Base-by-base conservation (phyloP, 2,113 vertebrate genomes). In the Ophiodon elongatus region DNA sequence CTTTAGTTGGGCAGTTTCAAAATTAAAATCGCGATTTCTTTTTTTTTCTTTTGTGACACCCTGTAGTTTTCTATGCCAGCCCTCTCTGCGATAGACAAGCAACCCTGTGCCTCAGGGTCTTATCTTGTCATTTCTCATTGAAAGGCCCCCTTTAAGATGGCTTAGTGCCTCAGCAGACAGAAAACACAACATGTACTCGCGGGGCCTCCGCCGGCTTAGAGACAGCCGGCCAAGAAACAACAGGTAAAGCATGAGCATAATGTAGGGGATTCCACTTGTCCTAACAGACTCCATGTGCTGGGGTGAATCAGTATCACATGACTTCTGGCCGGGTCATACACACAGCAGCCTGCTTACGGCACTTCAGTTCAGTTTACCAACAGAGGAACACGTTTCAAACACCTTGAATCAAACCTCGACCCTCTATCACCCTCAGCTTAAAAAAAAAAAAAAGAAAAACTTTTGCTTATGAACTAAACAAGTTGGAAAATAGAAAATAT, bases 121-220 rank as follows among this genome's bases (percentile, higher is more conserved):
- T 94, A 94, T 92, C 93, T 89, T 92, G 93, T 95, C 93, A 94
- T 91, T 82, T 93, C 90, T 91, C 86, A 93, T 94, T 93, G 89
- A 78, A 77, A 79, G 65, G 59, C 45, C 64, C 81, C 73, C 63
- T 69, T 29, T 67, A 88, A 80, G 69, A 84, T 82, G 92, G 91
- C 91, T 92, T 91, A 92, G 72, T 8, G 62, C 78, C 68, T 79
- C 66, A 29, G 57, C 57, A 71, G 65, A 88, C 72, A 88, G 80
- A 86, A 91, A 94, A 87, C 82, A 92, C 73, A 91, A 88, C 79
- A 31, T 15, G 31, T 72, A 63, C 80, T 41, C 54, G n/a, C 80
- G 75, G 73, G 82, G 91, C 84, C 88, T 91, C 83, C 57, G 5
- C 31, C 17, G 65, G 92, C 91, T 93, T 85, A 92, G 66, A 79